Conservation (phyloP, 2,888 invertebrate genomes). For the Muscina levida region DNA sequence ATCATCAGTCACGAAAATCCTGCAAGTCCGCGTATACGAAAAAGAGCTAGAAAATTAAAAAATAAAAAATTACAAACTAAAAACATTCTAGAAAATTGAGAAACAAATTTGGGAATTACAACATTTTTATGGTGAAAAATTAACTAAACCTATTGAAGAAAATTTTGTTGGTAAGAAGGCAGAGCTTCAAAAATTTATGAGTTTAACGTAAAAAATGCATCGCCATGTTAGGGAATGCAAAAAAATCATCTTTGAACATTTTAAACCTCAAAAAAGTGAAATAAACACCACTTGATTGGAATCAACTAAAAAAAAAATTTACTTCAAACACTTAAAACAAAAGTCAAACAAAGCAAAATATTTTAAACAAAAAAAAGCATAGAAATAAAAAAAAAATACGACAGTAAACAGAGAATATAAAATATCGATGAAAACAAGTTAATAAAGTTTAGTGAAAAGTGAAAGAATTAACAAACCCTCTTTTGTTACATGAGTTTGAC, state of each 20-base stretch:
- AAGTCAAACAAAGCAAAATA: too few species aligned
- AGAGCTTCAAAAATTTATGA: conserved; percentile 58
- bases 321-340: conserved; percentile 37
- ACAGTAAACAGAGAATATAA: too few species aligned
- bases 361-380: conserved; percentile 45
- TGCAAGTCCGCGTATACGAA: conserved; percentile 66
- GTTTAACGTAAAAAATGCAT: conserved; percentile 67
- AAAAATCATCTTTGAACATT: conserved; percentile 67
- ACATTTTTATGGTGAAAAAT: neutral
- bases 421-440: too few species aligned
- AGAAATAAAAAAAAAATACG: conserved; percentile 39
- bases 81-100: conserved; percentile 1
- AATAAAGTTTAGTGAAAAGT: conserved; percentile 44
- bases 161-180: neutral
- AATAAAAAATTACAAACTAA: too few species aligned
- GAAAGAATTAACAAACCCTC: neutral
- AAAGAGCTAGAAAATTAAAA: conserved; percentile 36
- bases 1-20: conserved; percentile 18
- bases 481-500: neutral
- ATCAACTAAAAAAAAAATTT: too few species aligned
- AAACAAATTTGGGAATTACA: neutral
- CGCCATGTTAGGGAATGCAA: conserved; percentile 66
- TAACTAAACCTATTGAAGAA: neutral
- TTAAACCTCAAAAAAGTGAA: conserved; percentile 75
- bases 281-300: conserved; percentile 76